A percentile compares a stretch with the other conserved stretches of the same genome.
Evolutionary conservation across 2,797 vertebrate genomes (phyloP).

Genomic region (Scolopax bukidnonensis): DNA sequence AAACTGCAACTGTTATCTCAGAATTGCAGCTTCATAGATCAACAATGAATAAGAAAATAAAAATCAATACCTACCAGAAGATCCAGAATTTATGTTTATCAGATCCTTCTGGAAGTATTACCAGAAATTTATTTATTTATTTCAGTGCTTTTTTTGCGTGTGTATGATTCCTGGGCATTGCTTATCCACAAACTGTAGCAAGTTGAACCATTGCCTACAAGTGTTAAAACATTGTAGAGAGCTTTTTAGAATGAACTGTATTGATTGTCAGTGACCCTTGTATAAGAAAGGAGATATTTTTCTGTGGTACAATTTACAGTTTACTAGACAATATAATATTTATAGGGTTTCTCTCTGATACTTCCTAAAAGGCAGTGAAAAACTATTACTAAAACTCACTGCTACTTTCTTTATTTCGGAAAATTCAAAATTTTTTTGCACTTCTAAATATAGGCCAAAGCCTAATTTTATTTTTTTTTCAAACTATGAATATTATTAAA

Average conservation of each 20-base stretch:
- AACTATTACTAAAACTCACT: not conserved
- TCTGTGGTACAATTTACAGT: not conserved
- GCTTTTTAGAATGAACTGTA: not conserved
- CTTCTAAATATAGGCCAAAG: not conserved
- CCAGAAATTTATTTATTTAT: not conserved
- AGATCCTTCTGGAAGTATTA: not conserved
- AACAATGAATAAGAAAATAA: not conserved
- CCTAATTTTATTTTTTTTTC: not conserved
- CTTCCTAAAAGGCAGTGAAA: not conserved
- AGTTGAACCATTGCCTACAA: slow-evolving; percentile 32
- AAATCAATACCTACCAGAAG: not conserved
- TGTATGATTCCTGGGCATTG: not conserved
- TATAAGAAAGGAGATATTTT: not conserved
- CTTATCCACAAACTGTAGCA: not conserved
- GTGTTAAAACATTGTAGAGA: not conserved
- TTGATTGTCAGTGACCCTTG: slow-evolving; percentile 40
- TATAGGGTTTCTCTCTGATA: not conserved
- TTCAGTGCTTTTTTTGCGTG: not conserved
- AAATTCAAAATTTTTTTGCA: not conserved
- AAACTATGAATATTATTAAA: not conserved
- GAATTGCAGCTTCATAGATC: not conserved
- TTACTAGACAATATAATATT: not conserved
- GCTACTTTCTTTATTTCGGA: not conserved
- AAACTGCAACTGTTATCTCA: not conserved
- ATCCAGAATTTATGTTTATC: not conserved